Evolutionary conservation across 2,888 invertebrate genomes (phyloP), one percentile per base, ranked within the genome.

Genomic region (Melinopterus prodromus): DNA sequence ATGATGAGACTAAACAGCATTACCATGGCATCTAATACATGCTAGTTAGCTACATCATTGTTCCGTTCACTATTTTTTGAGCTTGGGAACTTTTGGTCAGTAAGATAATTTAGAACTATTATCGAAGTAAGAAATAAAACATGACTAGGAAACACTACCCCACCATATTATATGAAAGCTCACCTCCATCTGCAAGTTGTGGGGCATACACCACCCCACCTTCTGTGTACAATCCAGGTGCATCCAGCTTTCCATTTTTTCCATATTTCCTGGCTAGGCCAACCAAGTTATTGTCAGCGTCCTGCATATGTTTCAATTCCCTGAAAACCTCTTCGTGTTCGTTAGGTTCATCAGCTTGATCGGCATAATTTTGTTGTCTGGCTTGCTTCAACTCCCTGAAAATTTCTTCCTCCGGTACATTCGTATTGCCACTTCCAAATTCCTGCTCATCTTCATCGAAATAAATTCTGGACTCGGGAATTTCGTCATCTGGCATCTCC

Each of bases 161-260:
- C 0, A 38, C 7, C 9, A 7, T 14, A 9, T 2, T 77, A 69
- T 14, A 69, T 69, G 7, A 69, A 77, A 3, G 72, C 16, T 69
- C 83, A 85, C 84, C 84, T 70, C 83, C 81, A 71, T 81, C 82
- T 81, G 83, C 82, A 78, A 84, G 81, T 78, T 89, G 89, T 0
- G 90, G 91, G 80, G 91, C 88, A 83, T 90, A 90, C 35, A 93
- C 91, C 36, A 92, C 87, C 0, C 93, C 93, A 3, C 93, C 93
- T 87, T 93, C 93, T 0, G 93, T 92, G 86, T 92, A 93, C 2
- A 92, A 90, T 4, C 90, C 89, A 9, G 87, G 84, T 69, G 79
- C 77, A 70, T 83, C 83, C 0, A 78, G 3, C 70, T 82, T 83
- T 2, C 78, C 82, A 77, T 83, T 83, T 16, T 80, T 79, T 69